These are phyloP conservation scores for Chymomyza amoena DNA, from an alignment of 2,888 invertebrate species.

Conservation along the genomic window DNA sequence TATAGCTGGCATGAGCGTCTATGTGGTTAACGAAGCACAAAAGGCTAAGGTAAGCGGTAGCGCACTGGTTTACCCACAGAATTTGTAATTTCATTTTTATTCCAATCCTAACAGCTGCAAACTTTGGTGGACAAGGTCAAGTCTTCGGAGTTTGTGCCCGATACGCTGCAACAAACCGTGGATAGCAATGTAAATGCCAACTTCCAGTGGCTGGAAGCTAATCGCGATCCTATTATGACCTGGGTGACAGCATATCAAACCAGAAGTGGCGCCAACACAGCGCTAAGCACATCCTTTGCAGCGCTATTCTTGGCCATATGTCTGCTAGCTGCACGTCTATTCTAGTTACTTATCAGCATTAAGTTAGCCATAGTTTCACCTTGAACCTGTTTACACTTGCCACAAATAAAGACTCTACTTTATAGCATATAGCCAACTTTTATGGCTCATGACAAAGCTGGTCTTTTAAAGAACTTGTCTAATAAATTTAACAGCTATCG, in stretches of 20 bases:
- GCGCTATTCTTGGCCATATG: constrained; percentile 38
- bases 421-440: neutral
- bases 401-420: neutral
- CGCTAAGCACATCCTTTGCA: constrained; percentile 44
- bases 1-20: constrained; percentile 63
- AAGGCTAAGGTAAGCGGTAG: constrained; percentile 43
- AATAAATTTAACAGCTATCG: neutral
- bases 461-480: neutral
- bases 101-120: constrained; percentile 36
- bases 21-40: constrained; percentile 64
- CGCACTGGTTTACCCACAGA: neutral
- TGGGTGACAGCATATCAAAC: constrained; percentile 57
- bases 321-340: constrained; percentile 42
- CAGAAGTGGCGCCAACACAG: constrained; percentile 36
- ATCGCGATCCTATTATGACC: constrained; percentile 65
- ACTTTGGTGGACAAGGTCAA: constrained; percentile 61
- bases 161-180: constrained; percentile 48
- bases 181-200: constrained; percentile 55
- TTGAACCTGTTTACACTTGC: neutral
- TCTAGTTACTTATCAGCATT: constrained; percentile 38
- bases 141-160: constrained; percentile 39
- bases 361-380: constrained; percentile 33
- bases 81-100: neutral
- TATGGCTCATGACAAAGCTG: neutral
- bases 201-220: constrained; percentile 65